Percentiles rank a stretch among this genome's conserved stretches.
Evolutionary conservation across 2,888 invertebrate genomes (phyloP).

Genomic region (Agrotis exclamationis): DNA sequence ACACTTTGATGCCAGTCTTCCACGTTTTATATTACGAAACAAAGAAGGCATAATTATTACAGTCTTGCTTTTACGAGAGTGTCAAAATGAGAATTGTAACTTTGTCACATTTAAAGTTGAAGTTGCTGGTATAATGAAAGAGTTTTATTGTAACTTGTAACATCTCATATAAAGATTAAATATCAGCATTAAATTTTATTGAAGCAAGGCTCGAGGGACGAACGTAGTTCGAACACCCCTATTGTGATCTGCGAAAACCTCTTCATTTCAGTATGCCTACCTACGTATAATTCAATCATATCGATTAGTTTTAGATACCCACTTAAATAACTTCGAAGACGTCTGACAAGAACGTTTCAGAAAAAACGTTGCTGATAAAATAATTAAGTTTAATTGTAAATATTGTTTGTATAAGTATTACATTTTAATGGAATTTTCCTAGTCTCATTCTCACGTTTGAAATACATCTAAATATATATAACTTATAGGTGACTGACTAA

Average conservation of each 20-base stretch:
- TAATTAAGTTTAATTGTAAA: constrained; percentile 25
- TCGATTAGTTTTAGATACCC: constrained; percentile 15
- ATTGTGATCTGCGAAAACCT: constrained; percentile 18
- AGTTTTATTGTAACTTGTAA: constrained; percentile 28
- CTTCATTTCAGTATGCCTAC: constrained; percentile 23
- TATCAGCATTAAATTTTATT: constrained; percentile 46
- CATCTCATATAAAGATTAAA: constrained; percentile 32
- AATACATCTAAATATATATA: too few species aligned
- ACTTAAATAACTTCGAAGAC: constrained; percentile 9
- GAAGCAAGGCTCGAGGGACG: constrained; percentile 18
- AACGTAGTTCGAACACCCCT: constrained; percentile 20
- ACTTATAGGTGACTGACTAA: too few species aligned
- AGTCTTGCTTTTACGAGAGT: constrained; percentile 37
- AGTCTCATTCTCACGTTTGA: constrained; percentile 1
- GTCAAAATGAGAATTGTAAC: constrained; percentile 33
- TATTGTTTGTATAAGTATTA: background rate
- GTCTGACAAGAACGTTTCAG: background rate
- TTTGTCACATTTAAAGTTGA: constrained; percentile 30
- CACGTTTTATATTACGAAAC: constrained; percentile 43
- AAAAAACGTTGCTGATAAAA: constrained; percentile 5
- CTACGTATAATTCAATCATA: constrained; percentile 19
- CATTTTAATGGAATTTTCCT: background rate
- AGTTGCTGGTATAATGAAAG: constrained; percentile 20
- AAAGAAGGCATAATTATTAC: constrained; percentile 47
- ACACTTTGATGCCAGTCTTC: constrained; percentile 26